Conservation (phyloP, 2,888 invertebrate genomes). For the Philonicus albiceps region DNA sequence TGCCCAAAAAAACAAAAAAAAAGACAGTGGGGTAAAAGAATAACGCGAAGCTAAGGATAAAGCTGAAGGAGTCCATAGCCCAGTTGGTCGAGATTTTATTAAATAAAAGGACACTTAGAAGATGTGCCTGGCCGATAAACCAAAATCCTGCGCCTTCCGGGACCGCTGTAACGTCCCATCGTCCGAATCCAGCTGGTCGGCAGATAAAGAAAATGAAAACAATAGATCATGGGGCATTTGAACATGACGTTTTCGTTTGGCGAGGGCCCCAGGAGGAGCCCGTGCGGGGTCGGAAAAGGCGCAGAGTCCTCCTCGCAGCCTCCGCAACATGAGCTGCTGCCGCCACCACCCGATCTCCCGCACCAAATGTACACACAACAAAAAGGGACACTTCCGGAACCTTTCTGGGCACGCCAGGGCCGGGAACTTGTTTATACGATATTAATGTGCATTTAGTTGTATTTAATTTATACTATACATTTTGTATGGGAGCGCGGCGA, state of each 20-base stretch:
- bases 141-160: neutral
- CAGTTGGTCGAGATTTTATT: neutral
- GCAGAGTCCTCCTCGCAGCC: neutral
- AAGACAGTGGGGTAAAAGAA: neutral
- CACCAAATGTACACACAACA: conserved; percentile 13
- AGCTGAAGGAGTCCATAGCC: neutral
- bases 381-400: conserved; percentile 28
- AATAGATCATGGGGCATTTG: conserved; percentile 52
- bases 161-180: neutral
- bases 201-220: conserved; percentile 42
- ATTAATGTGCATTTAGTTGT: conserved; percentile 37
- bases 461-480: conserved; percentile 28
- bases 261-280: conserved; percentile 45
- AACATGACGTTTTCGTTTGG: conserved; percentile 51
- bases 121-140: neutral
- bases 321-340: neutral
- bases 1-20: neutral
- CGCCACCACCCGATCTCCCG: neutral
- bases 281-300: neutral
- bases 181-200: neutral
- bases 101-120: neutral
- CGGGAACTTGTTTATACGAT: conserved; percentile 23
- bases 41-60: neutral
- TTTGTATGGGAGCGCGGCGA: neutral
- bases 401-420: neutral